Conservation (phyloP, 2,888 invertebrate genomes). For the Creontiades dilutus region DNA sequence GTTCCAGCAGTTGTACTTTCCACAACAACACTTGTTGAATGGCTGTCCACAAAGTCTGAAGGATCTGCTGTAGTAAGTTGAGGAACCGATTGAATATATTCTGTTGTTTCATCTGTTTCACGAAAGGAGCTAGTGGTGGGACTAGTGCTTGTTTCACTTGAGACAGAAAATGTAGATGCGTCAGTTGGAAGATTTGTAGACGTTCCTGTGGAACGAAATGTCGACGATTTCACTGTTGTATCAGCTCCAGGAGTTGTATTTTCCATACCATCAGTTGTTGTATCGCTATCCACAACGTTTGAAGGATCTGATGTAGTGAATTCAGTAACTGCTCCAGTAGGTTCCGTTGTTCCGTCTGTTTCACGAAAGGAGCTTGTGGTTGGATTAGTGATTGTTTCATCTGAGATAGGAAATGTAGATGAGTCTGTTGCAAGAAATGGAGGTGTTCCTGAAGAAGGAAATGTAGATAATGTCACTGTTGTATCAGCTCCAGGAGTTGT, state of each 20-base stretch:
- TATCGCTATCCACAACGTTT: neutral
- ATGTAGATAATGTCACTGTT: neutral
- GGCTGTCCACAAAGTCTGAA: neutral
- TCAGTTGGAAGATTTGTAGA: neutral
- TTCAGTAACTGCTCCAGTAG: neutral
- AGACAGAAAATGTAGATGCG: neutral
- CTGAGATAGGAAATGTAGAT: neutral
- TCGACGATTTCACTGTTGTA: neutral
- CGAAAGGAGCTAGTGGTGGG: neutral
- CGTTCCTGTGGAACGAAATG: slow-evolving; percentile 6
- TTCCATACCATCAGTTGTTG: slow-evolving; percentile 17
- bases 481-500: slow-evolving; percentile 36
- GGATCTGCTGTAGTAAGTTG: neutral
- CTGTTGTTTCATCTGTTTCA: neutral
- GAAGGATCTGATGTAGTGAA: neutral
- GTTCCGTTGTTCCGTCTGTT: slow-evolving; percentile 21
- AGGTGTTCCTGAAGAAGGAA: neutral
- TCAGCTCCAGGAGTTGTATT: slow-evolving; percentile 40
- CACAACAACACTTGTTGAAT: neutral
- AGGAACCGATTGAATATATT: neutral
- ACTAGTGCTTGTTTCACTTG: neutral
- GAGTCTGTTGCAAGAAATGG: slow-evolving; percentile 24
- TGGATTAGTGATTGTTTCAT: neutral
- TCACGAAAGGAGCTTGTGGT: neutral
- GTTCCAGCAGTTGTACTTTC: slow-evolving; percentile 61